phyloP scores from a whole-genome alignment of 2,888 invertebrate species.

The Apomyelois bistriatella region DNA sequence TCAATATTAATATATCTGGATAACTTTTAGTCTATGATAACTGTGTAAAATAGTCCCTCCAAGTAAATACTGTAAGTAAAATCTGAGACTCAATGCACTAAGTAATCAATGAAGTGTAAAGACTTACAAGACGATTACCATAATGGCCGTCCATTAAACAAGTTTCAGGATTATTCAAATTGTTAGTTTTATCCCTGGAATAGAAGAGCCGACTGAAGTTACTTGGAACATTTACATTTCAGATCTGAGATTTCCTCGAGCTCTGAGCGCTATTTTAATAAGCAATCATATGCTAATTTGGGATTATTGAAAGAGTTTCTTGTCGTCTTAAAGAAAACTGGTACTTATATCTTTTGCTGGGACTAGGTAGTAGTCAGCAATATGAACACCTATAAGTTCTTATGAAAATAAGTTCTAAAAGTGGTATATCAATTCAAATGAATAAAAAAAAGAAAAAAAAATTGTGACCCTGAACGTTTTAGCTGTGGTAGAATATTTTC shows the following conservation, averaged over 20 bases:
- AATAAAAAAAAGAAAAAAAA: too few relatives aligned
- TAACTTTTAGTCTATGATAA: too few relatives aligned
- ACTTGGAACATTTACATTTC: conserved; percentile 1
- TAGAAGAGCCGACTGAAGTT: conserved; percentile 15
- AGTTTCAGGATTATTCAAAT: conserved; percentile 21
- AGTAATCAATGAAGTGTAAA: conserved; percentile 3
- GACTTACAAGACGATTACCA: conserved; percentile 13
- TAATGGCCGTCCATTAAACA: conserved; percentile 13
- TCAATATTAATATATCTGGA: too few relatives aligned
- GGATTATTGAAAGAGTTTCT: neutral
- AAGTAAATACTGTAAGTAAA: too few relatives aligned
- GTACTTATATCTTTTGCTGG: too few relatives aligned
- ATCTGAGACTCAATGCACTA: neutral
- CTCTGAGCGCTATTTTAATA: neutral
- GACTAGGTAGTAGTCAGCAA: too few relatives aligned
- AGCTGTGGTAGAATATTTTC: too few relatives aligned
- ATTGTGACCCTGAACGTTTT: too few relatives aligned
- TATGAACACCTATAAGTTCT: too few relatives aligned
- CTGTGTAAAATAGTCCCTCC: too few relatives aligned
- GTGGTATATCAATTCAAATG: too few relatives aligned
- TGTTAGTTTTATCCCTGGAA: conserved; percentile 22
- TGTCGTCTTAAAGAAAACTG: neutral
- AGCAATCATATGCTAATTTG: conserved; percentile 4
- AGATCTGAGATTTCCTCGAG: neutral
- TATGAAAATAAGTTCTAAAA: too few relatives aligned